Percentiles rank a stretch among this genome's conserved stretches.
phyloP scores from a whole-genome alignment of 2,113 vertebrate genomes.

The Neofelis nebulosa region DNA sequence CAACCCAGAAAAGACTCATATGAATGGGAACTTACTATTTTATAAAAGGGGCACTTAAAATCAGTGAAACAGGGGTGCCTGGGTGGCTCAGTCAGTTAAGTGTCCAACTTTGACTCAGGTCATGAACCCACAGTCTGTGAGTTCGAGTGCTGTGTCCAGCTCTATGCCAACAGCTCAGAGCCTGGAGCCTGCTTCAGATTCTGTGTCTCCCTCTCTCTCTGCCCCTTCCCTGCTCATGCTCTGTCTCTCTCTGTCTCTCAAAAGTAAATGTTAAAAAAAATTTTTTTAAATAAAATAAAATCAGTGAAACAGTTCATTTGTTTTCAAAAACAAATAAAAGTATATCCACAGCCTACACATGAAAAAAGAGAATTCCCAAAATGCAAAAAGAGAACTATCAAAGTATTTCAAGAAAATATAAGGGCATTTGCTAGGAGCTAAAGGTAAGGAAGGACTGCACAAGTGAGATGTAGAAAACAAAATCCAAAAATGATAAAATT shows the following conservation, averaged over 20 bases:
- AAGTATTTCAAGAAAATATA: neutral
- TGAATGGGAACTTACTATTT: neutral
- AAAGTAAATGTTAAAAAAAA: no score
- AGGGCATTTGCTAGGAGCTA: neutral
- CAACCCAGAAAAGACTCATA: neutral
- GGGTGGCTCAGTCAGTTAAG: no score
- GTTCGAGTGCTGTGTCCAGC: no score
- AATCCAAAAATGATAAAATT: neutral
- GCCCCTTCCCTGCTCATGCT: no score
- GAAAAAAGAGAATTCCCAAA: neutral
- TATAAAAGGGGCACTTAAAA: neutral
- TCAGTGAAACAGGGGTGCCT: neutral
- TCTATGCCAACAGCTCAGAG: no score
- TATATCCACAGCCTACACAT: neutral
- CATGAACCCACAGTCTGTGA: no score
- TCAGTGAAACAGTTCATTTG: neutral
- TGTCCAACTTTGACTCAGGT: no score
- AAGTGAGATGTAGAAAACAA: neutral
- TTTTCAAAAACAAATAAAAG: neutral
- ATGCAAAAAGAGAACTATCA: neutral
- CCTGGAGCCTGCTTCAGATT: no score
- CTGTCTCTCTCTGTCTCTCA: no score
- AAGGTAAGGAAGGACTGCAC: neutral
- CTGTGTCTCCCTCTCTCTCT: no score
- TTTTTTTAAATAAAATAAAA: neutral